Base-by-base conservation (phyloP, 1,140 invertebrate species). In the Rhagoletis pomonella region DNA sequence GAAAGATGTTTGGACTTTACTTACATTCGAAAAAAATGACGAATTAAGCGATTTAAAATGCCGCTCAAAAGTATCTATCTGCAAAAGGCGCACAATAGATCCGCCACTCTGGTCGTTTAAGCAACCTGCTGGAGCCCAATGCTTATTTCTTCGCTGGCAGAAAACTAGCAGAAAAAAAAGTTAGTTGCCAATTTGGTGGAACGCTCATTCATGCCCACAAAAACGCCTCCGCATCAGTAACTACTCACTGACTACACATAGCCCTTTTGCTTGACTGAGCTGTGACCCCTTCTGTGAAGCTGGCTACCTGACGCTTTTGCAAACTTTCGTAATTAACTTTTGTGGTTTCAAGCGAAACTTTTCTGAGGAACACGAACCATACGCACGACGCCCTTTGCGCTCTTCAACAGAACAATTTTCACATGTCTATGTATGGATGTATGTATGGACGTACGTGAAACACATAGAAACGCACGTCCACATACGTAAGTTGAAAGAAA, bases 321-420 rank as follows among this genome's bases (percentile, higher is more conserved):
- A 62, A 62, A 62, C 60, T 62, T 62, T 62, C 60, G 60, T 62
- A 62, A 62, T 62, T 62, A 62, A 62, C 60, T 62, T 62, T 62
- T 62, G 60, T 62, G 60, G 60, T 62, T 62, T 62, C 60, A n/a
- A 12, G 60, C 7, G 12, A 62, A 62, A 62, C 60, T 62, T 12
- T 62, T 67, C 42, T 67, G 65, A 42, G 39, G 12, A 69, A 69
- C 19, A 44, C 29, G 39, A 69, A 4, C 0, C 17, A 39, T 17
- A 44, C 67, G 39, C 67, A 17, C 67, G 3, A 69, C 29, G 2
- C 9, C 17, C 39, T 4, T 69, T 69, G 5, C 9, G 39, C 44
- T 29, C 29, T 29, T 29, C 29, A 29, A 69, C 42, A 6, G 7
- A 14, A 7, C 10, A 69, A 69, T 44, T 10, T 69, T 9, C 67